Evolutionary conservation across 2,888 invertebrate genomes (phyloP), one percentile per base, ranked within the genome.

Genomic region (Hipparchia sbordonii): DNA sequence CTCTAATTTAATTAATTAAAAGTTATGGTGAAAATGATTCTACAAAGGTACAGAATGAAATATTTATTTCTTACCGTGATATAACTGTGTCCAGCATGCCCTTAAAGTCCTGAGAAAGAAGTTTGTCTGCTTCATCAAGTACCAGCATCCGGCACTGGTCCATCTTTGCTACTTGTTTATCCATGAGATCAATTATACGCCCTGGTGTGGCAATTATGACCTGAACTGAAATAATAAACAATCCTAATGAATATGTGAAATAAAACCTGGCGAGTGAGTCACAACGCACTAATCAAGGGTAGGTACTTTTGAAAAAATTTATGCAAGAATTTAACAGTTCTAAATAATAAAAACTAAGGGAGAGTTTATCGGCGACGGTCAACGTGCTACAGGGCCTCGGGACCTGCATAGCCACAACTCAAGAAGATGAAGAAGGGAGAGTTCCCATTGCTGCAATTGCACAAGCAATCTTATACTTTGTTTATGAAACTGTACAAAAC

Each of bases 131-230:
- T 95, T 99, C 99, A 94, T 99, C 99, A 85, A 99, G 95, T 82
- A 99, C 99, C 84, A 99, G 95, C 94, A 98, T 98, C 92, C 97
- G 97, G 95, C 99, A 99, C 85, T 98, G 96, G 82, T 98, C 97
- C 96, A 99, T 98, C 90, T 98, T 97, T 73, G 98, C 98, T 82
- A 95, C 96, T 90, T 97, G 97, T 93, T 99, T 99, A 94, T 99
- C 99, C 98, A 99, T 99, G 92, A 99, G 96, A 96, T 99, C 99
- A 89, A 99, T 96, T 94, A 99, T 99, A 91, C 99, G 97, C 83
- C 99, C 99, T 77, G 99, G 99, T 78, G 99, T 99, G 78, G 99
- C 99, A 89, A 99, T 99, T 85, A 99, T 98, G 81, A 99, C 96
- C 95, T 99, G 99, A 87, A 99, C 99, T 97, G 67, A 52, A 75